Base-by-base conservation (phyloP, 2,888 invertebrate genomes). In the Euzetes globulus region DNA sequence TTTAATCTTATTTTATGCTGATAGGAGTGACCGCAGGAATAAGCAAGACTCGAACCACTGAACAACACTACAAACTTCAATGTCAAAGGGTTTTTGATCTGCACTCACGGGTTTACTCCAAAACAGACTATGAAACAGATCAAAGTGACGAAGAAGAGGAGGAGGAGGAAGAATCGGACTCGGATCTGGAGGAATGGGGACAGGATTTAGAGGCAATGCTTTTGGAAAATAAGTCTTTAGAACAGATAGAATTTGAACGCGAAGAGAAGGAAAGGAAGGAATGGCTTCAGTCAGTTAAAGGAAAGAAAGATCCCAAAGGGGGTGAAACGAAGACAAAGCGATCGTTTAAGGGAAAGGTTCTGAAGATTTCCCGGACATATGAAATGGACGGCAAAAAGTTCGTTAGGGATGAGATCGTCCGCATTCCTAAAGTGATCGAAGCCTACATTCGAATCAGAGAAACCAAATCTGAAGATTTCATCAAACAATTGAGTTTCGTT, bases 21-120 rank as follows among this genome's bases (percentile, higher is more conserved):
- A 60, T n/a, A 65, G 65, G 65, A n/a, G 17, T 65, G 29, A 65
- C 37, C 7, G 17, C 29, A 19, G n/a, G n/a, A 5, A 19, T 68
- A 22, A 68, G 9, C 22, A 41, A 41, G 22, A 68, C 41, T n/a
- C 2, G 11, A 41, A 68, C 68, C 2, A 45, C 68, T 5, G 68
- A 68, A 68, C 68, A 68, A 19, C 33, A 68, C 22, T 68, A 68
- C 11, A 68, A 11, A 41, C 33, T 41, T 17, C 37, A 68, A 45
- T 68, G 68, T 37, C 41, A 68, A 19, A 68, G 45, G 68, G 6
- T 68, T n/a, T 68, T 41, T 15, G 45, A 68, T 45, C 22, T 68
- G 33, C 68, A 68, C 9, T 11, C 68, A 22, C 19, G 19, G 19
- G 17, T 19, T 41, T 68, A 68, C 68, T 63, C 63, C 4, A 27